Percentiles rank a stretch among this genome's conserved stretches.
Conservation (phyloP, 2,888 invertebrate species). For the Metellina segmentata region DNA sequence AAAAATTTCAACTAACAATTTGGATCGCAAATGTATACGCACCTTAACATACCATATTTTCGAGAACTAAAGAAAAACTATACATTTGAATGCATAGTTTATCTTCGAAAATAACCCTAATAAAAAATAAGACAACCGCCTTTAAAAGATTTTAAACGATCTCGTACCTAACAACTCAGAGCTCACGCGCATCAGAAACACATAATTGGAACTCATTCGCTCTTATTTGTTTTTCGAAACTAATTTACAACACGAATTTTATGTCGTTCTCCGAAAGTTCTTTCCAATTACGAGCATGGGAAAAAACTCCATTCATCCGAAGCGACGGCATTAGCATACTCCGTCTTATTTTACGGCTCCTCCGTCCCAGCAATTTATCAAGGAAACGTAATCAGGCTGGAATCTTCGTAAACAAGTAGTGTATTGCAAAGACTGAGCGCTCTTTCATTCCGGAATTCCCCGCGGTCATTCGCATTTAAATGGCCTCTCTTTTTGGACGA, state of each 20-base stretch:
- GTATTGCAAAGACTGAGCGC: constrained; percentile 57
- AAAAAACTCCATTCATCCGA: constrained; percentile 61
- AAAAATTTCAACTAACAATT: no score
- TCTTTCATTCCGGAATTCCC: constrained; percentile 61
- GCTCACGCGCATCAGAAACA: no score
- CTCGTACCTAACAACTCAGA: no score
- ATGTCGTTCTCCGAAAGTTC: constrained; percentile 1
- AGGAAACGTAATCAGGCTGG: constrained; percentile 62
- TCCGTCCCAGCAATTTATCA: constrained; percentile 70
- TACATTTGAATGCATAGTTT: neutral
- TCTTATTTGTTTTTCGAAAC: neutral
- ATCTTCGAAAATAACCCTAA: neutral
- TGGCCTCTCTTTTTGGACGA: neutral
- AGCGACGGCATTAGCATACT: constrained; percentile 67
- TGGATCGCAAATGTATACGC: no score
- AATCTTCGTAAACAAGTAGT: constrained; percentile 62
- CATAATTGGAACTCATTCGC: neutral
- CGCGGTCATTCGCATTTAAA: constrained; percentile 62
- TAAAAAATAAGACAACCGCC: neutral
- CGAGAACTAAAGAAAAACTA: no score
- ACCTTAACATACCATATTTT: no score
- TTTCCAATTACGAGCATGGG: constrained; percentile 44
- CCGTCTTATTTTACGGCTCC: constrained; percentile 50
- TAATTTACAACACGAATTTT: constrained; percentile 3
- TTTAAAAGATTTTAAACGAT: no score